Percentiles rank a stretch among this genome's conserved stretches.
phyloP scores from a whole-genome alignment of 30 jellyfish, hydroid and myxozoan genomes.

The Rhopilema esculentum region DNA sequence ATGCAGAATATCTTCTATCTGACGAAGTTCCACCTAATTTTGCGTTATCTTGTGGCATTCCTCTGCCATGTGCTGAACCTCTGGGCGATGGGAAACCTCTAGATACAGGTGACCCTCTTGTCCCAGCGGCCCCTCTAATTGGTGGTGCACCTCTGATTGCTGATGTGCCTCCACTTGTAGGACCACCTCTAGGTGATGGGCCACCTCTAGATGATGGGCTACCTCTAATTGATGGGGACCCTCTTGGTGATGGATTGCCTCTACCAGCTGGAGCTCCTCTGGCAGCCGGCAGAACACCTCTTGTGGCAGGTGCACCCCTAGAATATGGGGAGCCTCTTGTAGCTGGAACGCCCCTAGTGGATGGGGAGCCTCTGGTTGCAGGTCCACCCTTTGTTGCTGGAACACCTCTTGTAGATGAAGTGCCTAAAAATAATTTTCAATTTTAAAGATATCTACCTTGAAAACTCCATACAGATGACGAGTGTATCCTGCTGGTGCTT shows the following conservation, averaged over 20 bases:
- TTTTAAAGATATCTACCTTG: not conserved
- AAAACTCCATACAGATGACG: too few relatives aligned
- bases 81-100: conserved; percentile 37
- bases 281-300: conserved; percentile 6
- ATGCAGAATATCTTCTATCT: too few relatives aligned
- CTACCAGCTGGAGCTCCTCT: conserved; percentile 21
- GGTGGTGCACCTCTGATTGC: conserved; percentile 46
- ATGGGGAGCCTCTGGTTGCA: conserved; percentile 3
- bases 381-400: not conserved
- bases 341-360: not conserved
- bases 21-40: not conserved
- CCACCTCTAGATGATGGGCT: conserved; percentile 35
- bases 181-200: conserved; percentile 31
- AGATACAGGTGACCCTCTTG: conserved; percentile 41
- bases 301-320: not conserved
- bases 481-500: too few relatives aligned
- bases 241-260: conserved; percentile 29
- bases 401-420: not conserved
- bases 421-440: not conserved
- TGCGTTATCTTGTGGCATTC: not conserved
- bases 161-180: conserved; percentile 41
- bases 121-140: conserved; percentile 20
- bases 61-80: conserved; percentile 13
- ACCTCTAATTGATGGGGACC: conserved; percentile 1
- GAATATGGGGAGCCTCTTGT: not conserved